A percentile compares a stretch with the other conserved stretches of the same genome.
These are phyloP conservation scores for Phodopus roborovskii DNA, from an alignment of 2,113 vertebrate genomes.

Conservation along the genomic window DNA sequence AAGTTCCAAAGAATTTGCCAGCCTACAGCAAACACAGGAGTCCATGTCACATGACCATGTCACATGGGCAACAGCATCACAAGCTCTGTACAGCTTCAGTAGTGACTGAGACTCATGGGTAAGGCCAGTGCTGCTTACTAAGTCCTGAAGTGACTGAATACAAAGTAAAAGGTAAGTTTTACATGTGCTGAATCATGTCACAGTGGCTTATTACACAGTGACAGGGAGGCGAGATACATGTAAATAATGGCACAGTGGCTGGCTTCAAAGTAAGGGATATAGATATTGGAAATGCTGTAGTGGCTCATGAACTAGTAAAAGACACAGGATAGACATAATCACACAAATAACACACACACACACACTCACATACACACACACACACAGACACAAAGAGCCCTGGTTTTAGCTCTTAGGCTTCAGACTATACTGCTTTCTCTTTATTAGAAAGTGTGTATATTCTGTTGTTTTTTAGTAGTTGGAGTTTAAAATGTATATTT, in stretches of 20 bases:
- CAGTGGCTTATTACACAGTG: not conserved
- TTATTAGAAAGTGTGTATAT: not conserved
- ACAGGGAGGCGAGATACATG: too few species aligned
- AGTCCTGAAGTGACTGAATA: not conserved
- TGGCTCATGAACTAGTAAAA: not conserved
- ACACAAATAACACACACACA: not conserved
- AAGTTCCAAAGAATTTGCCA: not conserved
- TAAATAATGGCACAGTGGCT: too few species aligned
- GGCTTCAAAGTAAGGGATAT: not conserved
- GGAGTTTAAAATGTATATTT: not conserved
- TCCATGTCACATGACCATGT: not conserved
- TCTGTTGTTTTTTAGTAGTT: not conserved
- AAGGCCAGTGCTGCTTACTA: not conserved
- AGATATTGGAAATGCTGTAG: not conserved
- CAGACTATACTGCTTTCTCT: not conserved
- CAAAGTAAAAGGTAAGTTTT: not conserved
- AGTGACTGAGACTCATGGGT: not conserved
- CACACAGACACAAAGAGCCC: not conserved
- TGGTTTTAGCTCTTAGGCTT: not conserved
- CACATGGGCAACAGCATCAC: not conserved
- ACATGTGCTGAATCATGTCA: too few species aligned
- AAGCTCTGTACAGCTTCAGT: not conserved
- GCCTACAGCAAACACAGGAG: not conserved
- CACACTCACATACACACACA: not conserved
- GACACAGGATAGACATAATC: not conserved